Percentiles rank a stretch among this genome's conserved stretches.
These are phyloP conservation scores for Neotoma lepida DNA, from an alignment of 2,113 vertebrate genomes.

Conservation along the genomic window DNA sequence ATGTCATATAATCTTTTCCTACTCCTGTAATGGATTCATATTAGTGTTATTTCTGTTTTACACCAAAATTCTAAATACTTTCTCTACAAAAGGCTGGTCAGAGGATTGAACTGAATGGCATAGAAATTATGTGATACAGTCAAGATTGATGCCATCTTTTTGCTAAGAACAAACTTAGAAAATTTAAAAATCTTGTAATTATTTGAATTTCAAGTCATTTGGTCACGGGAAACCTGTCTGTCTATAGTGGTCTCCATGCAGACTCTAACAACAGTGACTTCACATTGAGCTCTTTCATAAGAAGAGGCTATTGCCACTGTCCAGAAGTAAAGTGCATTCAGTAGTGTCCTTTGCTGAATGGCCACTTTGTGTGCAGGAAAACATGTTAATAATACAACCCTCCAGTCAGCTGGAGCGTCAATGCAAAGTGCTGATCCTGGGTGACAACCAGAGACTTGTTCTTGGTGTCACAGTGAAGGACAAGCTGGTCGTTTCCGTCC, in stretches of 20 bases:
- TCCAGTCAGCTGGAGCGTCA: not conserved
- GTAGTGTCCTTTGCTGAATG: not conserved
- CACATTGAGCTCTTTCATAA: constrained; percentile 49
- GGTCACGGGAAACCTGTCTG: not conserved
- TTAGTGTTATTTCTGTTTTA: not conserved
- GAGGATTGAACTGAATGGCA: not conserved
- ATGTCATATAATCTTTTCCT: not conserved
- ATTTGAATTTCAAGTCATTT: constrained; percentile 49
- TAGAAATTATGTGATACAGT: constrained; percentile 32
- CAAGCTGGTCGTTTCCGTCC: constrained; percentile 42
- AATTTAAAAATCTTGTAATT: not conserved
- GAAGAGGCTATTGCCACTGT: constrained; percentile 9
- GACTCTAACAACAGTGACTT: constrained; percentile 17
- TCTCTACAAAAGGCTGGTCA: not conserved
- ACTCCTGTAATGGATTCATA: constrained; percentile 10
- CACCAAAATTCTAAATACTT: constrained; percentile 11
- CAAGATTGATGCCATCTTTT: not conserved
- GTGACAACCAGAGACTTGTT: constrained; percentile 34
- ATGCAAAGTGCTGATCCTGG: not conserved
- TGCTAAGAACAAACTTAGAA: not conserved
- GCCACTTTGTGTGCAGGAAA: not conserved
- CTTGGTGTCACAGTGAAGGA: constrained; percentile 59
- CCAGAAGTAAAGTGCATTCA: constrained; percentile 70
- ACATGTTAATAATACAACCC: constrained; percentile 33
- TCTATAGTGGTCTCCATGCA: not conserved